phyloP scores from a whole-genome alignment of 1,140 invertebrate genomes.

The Subanguina moxae region DNA sequence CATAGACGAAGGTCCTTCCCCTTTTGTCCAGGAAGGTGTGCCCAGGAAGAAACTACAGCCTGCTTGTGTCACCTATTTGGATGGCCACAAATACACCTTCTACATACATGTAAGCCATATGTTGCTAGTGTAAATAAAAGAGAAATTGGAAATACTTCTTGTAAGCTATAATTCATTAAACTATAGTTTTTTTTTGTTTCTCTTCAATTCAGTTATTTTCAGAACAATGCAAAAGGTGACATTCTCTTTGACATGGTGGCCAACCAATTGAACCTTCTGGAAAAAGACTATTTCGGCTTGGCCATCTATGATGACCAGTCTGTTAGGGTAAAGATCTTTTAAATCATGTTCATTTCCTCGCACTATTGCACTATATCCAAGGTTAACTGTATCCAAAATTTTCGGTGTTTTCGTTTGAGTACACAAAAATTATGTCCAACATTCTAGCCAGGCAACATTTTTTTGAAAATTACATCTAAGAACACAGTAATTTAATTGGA shows the following conservation, averaged over 20 bases:
- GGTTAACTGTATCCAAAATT: too few relatives aligned
- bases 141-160: too few relatives aligned
- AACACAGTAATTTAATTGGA: too few relatives aligned
- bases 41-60: conserved; percentile 36
- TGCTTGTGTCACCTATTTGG: conserved; percentile 37
- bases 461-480: too few relatives aligned
- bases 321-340: not conserved
- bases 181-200: conserved; percentile 12
- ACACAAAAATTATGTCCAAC: too few relatives aligned
- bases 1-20: conserved; percentile 29
- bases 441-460: too few relatives aligned
- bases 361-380: too few relatives aligned
- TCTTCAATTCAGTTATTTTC: conserved; percentile 9
- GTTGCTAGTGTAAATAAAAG: too few relatives aligned
- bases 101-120: conserved; percentile 27
- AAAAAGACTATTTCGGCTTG: conserved; percentile 55
- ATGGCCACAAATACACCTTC: conserved; percentile 33
- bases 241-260: conserved; percentile 47
- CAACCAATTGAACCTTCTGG: conserved; percentile 38
- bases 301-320: conserved; percentile 48
- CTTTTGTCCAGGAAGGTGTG: conserved; percentile 46
- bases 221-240: conserved; percentile 52
- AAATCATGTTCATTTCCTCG: too few relatives aligned
- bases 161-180: conserved; percentile 14
- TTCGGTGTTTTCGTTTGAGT: conserved; percentile 14